phyloP scores from a whole-genome alignment of 2,113 vertebrate genomes.

The Andinoacara biseriatus region DNA sequence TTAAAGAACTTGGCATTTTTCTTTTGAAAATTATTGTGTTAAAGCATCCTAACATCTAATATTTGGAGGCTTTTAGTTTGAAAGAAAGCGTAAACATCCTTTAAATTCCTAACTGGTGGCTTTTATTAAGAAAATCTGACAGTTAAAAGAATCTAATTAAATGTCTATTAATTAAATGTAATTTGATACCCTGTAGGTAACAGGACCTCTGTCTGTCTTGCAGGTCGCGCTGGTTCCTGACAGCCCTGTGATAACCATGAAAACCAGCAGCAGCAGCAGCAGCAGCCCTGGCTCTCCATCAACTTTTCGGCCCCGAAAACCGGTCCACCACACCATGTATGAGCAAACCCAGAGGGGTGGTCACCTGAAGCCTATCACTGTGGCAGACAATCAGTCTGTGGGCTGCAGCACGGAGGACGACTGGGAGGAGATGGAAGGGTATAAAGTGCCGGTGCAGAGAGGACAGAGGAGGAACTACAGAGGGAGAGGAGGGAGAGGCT shows the following conservation, averaged over 20 bases:
- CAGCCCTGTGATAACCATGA: slow-evolving; percentile 4
- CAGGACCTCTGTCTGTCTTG: rapidly evolving
- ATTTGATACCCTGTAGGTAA: background rate
- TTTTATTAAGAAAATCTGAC: no score
- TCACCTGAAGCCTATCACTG: rapidly evolving
- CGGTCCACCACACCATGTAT: background rate
- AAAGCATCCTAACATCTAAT: no score
- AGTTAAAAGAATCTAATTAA: no score
- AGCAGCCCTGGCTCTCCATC: slow-evolving; percentile 4
- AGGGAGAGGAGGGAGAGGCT: slow-evolving; percentile 2
- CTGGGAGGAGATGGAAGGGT: slow-evolving; percentile 5
- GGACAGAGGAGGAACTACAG: background rate
- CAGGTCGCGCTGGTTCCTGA: slow-evolving; percentile 45
- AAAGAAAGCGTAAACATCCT: no score
- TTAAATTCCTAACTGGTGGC: no score
- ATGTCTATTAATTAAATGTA: no score
- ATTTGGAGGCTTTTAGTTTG: no score
- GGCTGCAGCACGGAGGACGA: slow-evolving; percentile 53
- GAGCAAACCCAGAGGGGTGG: background rate
- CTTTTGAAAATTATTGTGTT: no score
- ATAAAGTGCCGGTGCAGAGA: background rate
- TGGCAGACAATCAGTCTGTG: slow-evolving; percentile 22
- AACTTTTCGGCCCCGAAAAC: background rate
- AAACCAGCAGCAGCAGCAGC: background rate
- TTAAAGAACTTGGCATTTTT: no score